Evolutionary conservation across 2,113 vertebrate genomes (phyloP), one percentile per base, ranked within the genome.

Genomic region (Hippoglossus stenolepis): DNA sequence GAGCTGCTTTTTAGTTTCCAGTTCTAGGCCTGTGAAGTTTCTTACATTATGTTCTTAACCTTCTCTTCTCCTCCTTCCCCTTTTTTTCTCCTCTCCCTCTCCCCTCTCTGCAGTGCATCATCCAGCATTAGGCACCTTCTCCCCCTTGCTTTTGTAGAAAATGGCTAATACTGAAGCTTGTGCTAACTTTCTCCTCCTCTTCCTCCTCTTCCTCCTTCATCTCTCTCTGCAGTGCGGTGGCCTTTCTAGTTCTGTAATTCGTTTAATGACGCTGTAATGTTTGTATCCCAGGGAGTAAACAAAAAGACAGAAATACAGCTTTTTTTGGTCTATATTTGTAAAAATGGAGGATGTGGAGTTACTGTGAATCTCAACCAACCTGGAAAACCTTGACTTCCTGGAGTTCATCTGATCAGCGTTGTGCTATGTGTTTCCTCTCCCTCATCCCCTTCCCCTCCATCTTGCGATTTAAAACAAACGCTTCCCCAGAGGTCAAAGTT

Each of bases 401-500:
- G 57, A 70, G 70, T 78, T 83, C 24, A 43, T 85, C 80, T 91
- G 86, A 89, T 78, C 76, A 62, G 73, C 58, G 31, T 62, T 88
- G 73, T 65, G 68, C 59, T 24, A 67, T 85, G 60, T 91, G 79
- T 91, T 77, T 85, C 78, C 84, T 88, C 80, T 85, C 84, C 73
- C n/a, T 58, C 73, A 69, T 49, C 28, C 26, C 56, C 65, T 51
- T 26, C 77, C 76, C 66, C 67, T 58, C 49, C 78, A 70, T 85
- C 54, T 82, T 85, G 72, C 23, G 3, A 76, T 61, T 79, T 14
- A 15, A 86, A 92, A 81, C 72, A 75, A 90, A 90, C 53, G 59
- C 86, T 72, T 78, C 75, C 75, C 83, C 91, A 86, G 90, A 86
- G 80, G 85, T 93, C 87, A 92, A 75, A 92, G 90, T 91, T 92